A percentile compares a stretch with the other conserved stretches of the same genome.
Evolutionary conservation across 2,888 invertebrate genomes (phyloP).

Genomic region (Drosophila demipolita): DNA sequence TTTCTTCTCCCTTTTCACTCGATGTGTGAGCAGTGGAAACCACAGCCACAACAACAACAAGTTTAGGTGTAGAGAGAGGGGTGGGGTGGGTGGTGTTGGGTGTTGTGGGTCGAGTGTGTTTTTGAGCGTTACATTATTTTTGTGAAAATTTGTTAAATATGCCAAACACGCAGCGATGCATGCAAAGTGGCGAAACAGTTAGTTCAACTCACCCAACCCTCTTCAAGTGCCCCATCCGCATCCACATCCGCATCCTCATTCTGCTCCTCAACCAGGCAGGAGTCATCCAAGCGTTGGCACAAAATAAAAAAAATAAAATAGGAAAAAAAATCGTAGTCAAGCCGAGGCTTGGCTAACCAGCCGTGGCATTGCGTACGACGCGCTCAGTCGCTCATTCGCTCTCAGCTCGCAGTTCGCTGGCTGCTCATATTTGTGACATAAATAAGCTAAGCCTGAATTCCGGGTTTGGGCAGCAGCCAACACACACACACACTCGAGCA

Average conservation of each 20-base stretch:
- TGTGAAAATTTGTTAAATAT: conserved; percentile 80
- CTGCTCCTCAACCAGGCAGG: conserved; percentile 5
- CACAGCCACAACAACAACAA: conserved; percentile 63
- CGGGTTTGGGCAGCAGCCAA: not conserved
- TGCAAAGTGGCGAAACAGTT: conserved; percentile 70
- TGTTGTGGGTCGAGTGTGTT: not conserved
- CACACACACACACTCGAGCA: not conserved
- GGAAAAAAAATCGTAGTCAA: conserved; percentile 29
- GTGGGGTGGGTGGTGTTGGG: not conserved
- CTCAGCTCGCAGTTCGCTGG: conserved; percentile 15
- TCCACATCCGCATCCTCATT: not conserved
- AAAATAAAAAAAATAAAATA: not conserved
- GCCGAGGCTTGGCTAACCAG: conserved; percentile 66
- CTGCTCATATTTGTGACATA: conserved; percentile 79
- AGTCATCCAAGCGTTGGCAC: conserved; percentile 47
- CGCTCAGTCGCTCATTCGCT: conserved; percentile 41
- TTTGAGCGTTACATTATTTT: conserved; percentile 70
- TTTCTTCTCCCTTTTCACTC: not conserved
- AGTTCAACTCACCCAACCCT: not conserved
- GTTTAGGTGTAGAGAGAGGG: not conserved
- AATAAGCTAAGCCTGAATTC: conserved; percentile 67
- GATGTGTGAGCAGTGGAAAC: conserved; percentile 54
- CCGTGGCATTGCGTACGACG: conserved; percentile 74
- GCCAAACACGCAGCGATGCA: conserved; percentile 81
- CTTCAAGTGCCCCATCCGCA: not conserved